Conservation (phyloP, 1,140 invertebrate species). For the Xylocopa sonorina region DNA sequence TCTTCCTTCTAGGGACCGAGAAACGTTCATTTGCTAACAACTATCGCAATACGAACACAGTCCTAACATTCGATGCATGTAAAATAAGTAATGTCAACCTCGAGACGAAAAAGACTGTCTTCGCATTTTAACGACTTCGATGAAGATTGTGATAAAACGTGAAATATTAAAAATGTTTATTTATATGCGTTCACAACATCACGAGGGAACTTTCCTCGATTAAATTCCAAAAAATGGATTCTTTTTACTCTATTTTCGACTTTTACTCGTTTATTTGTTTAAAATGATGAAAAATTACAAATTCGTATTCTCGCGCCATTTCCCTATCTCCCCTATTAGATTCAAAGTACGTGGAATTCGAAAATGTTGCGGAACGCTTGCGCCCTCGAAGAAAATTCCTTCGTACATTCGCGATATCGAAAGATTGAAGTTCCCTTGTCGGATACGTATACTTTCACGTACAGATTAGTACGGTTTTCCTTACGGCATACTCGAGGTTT, state of each 20-base stretch:
- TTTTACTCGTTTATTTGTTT: background rate
- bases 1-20: conserved; percentile 42
- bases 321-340: background rate
- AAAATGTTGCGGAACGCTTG: conserved; percentile 18
- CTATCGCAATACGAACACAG: conserved; percentile 62
- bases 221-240: conserved; percentile 24
- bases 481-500: conserved; percentile 50
- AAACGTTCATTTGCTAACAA: conserved; percentile 53
- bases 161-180: conserved; percentile 65
- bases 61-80: conserved; percentile 57
- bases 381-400: conserved; percentile 63
- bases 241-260: conserved; percentile 17
- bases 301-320: conserved; percentile 45
- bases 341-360: conserved; percentile 33
- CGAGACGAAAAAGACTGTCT: conserved; percentile 63
- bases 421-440: conserved; percentile 61
- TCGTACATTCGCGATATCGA: conserved; percentile 46
- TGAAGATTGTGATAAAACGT: conserved; percentile 60
- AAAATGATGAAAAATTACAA: conserved; percentile 51
- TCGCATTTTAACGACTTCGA: conserved; percentile 54
- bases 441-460: conserved; percentile 69
- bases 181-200: conserved; percentile 42
- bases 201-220: conserved; percentile 66
- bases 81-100: conserved; percentile 56
- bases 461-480: conserved; percentile 55